A percentile compares a stretch with the other conserved stretches of the same genome.
These are phyloP conservation scores for Simalia tracyae DNA, from an alignment of 2,797 vertebrate species.

Conservation along the genomic window DNA sequence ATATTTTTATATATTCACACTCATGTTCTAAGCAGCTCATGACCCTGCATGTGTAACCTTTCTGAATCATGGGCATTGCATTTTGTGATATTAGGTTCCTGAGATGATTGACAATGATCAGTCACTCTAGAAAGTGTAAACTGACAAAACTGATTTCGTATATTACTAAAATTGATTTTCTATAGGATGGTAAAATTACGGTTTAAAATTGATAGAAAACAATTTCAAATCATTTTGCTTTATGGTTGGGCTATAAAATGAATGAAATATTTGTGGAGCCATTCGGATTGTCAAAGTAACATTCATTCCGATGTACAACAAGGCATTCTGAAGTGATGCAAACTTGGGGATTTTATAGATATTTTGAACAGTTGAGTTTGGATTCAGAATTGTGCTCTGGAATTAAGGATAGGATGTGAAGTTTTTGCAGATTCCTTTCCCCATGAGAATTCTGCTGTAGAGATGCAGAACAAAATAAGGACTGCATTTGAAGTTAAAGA, in stretches of 20 bases:
- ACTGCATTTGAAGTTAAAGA: neutral
- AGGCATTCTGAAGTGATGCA: neutral
- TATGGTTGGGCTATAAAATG: neutral
- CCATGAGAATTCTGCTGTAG: neutral
- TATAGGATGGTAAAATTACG: neutral
- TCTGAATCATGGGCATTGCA: neutral
- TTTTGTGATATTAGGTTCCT: neutral
- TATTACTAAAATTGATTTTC: neutral
- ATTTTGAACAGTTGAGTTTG: neutral
- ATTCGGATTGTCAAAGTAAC: neutral
- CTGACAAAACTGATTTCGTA: neutral
- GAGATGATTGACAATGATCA: neutral
- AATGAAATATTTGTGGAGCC: conserved; percentile 18
- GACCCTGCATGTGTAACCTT: neutral
- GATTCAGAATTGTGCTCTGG: neutral
- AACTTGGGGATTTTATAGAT: conserved; percentile 29
- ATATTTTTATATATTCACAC: neutral
- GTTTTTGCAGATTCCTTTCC: neutral
- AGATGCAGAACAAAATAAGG: neutral
- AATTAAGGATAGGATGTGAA: neutral
- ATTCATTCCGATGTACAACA: conserved; percentile 14
- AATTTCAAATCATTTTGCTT: neutral
- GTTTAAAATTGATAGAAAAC: neutral
- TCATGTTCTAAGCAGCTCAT: neutral
- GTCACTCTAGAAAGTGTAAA: neutral